These are phyloP conservation scores for Addax nasomaculatus DNA, from an alignment of 2,113 vertebrate species.

Conservation along the genomic window DNA sequence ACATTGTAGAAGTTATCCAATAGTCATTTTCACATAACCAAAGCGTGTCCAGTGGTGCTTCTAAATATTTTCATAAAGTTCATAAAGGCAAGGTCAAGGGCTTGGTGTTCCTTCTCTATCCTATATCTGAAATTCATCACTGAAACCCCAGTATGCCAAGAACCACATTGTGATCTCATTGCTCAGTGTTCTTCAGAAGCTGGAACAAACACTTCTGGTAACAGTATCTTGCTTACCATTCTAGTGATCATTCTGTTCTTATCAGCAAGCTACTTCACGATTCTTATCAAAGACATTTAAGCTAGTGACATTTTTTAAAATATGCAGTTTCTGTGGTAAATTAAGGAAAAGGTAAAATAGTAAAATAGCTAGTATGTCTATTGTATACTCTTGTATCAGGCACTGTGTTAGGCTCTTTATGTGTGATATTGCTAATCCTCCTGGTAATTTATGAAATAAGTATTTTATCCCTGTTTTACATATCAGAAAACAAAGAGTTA, in stretches of 20 bases:
- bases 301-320: background rate
- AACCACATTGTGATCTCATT: background rate
- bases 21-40: background rate
- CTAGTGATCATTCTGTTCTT: background rate
- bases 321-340: background rate
- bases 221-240: constrained; percentile 1
- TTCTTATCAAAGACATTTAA: background rate
- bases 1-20: background rate
- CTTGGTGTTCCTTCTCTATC: constrained; percentile 14
- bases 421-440: background rate
- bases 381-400: background rate
- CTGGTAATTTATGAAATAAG: constrained; percentile 20
- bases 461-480: background rate
- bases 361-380: background rate
- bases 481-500: constrained; percentile 31
- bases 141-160: constrained; percentile 4
- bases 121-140: constrained; percentile 10
- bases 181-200: background rate
- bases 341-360: constrained; percentile 8
- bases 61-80: constrained; percentile 20
- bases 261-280: background rate
- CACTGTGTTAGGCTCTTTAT: background rate
- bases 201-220: constrained; percentile 20
- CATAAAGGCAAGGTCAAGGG: background rate
- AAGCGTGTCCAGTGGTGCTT: background rate